A percentile compares a stretch with the other conserved stretches of the same genome.
These are phyloP conservation scores for Spilosoma lubricipeda DNA, from an alignment of 2,888 invertebrate genomes.

Conservation along the genomic window DNA sequence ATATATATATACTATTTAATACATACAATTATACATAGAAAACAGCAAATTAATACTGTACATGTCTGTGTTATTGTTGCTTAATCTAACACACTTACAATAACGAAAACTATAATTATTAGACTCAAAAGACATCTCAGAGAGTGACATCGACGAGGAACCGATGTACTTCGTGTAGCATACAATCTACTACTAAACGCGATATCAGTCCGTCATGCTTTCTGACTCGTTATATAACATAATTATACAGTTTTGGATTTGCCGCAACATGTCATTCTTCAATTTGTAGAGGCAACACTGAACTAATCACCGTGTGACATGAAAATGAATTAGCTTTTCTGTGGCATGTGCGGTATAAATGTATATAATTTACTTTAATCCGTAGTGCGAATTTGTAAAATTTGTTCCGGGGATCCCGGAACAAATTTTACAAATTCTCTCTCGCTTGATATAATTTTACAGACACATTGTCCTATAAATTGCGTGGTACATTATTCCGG, in stretches of 20 bases:
- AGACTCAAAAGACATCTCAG: background rate
- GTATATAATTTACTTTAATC: slow-evolving; percentile 4
- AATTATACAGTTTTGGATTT: slow-evolving; percentile 24
- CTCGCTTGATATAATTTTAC: no score
- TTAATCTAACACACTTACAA: background rate
- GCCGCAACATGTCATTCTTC: slow-evolving; percentile 28
- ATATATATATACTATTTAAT: no score
- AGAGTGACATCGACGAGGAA: background rate
- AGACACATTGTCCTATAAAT: no score
- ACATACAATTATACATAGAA: no score
- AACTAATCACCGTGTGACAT: slow-evolving; percentile 8
- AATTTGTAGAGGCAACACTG: slow-evolving; percentile 22
- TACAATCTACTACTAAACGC: slow-evolving; percentile 26
- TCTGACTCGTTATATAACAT: slow-evolving; percentile 44
- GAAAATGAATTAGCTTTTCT: slow-evolving; percentile 3
- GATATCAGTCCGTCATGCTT: slow-evolving; percentile 43
- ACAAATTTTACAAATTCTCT: no score
- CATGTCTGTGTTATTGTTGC: no score
- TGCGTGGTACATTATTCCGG: no score
- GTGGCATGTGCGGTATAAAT: slow-evolving; percentile 2
- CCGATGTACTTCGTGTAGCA: slow-evolving; percentile 22
- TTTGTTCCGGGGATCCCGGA: no score
- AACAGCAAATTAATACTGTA: no score
- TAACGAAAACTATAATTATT: background rate
- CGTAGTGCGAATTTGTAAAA: no score